phyloP scores from a whole-genome alignment of 2,888 invertebrate genomes.

The Heliconius cydno region DNA sequence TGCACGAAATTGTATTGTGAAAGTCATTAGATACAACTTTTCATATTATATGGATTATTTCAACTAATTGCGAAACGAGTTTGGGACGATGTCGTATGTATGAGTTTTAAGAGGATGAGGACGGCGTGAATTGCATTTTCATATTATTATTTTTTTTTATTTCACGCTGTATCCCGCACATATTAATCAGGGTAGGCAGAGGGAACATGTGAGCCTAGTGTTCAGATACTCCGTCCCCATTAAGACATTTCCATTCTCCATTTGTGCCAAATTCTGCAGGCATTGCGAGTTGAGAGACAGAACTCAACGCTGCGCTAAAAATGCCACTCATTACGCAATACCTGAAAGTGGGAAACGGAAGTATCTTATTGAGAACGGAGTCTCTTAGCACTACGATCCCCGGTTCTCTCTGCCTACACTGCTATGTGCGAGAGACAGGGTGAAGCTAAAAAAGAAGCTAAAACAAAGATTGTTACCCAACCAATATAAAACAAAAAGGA shows the following conservation, averaged over 20 bases:
- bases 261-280: not conserved
- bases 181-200: too few relatives aligned
- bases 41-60: constrained; percentile 10
- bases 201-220: too few relatives aligned
- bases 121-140: not conserved
- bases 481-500: not conserved
- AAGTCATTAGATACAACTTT: constrained; percentile 22
- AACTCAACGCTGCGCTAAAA: too few relatives aligned
- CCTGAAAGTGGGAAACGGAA: not conserved
- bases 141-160: not conserved
- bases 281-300: not conserved
- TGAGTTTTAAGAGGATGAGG: not conserved
- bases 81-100: not conserved
- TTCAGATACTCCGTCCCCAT: too few relatives aligned
- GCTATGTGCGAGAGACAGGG: too few relatives aligned
- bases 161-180: too few relatives aligned
- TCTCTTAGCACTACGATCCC: not conserved
- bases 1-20: constrained; percentile 24
- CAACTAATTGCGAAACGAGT: not conserved
- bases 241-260: too few relatives aligned
- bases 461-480: not conserved
- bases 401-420: not conserved
- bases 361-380: not conserved
- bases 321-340: too few relatives aligned
- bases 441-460: not conserved